phyloP scores from a whole-genome alignment of 2,888 invertebrate genomes.

The Epinotia demarniana region DNA sequence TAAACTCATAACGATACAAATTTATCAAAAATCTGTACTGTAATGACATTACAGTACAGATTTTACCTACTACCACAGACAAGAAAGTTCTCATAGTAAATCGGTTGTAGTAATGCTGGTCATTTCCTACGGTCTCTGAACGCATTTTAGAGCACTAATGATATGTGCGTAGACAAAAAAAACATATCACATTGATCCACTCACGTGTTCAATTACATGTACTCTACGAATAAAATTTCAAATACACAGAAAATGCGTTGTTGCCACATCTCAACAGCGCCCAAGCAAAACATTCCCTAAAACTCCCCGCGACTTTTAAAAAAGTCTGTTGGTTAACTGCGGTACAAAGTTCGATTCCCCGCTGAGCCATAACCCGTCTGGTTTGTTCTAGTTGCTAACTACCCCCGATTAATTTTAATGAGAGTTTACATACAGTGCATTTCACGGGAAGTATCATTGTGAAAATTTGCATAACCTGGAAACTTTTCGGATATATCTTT shows the following conservation, averaged over 20 bases:
- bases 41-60: too few species aligned
- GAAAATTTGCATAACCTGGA: conserved; percentile 15
- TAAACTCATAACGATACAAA: too few species aligned
- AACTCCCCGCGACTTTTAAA: conserved; percentile 11
- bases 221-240: not conserved
- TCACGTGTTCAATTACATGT: too few species aligned
- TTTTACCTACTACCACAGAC: too few species aligned
- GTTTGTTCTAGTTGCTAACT: conserved; percentile 23
- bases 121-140: too few species aligned
- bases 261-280: not conserved
- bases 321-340: conserved; percentile 15
- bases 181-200: too few species aligned
- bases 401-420: conserved; percentile 32
- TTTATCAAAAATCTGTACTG: too few species aligned
- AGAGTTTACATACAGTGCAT: conserved; percentile 17
- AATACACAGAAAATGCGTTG: not conserved
- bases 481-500: not conserved
- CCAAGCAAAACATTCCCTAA: not conserved
- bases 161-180: too few species aligned
- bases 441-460: conserved; percentile 20
- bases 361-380: conserved; percentile 23
- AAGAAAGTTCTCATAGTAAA: too few species aligned
- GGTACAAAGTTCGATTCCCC: conserved; percentile 31
- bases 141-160: too few species aligned
- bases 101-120: too few species aligned